Evolutionary conservation across 2,797 vertebrate genomes (phyloP), one percentile per base, ranked within the genome.

Genomic region (Oreochromis mossambicus): DNA sequence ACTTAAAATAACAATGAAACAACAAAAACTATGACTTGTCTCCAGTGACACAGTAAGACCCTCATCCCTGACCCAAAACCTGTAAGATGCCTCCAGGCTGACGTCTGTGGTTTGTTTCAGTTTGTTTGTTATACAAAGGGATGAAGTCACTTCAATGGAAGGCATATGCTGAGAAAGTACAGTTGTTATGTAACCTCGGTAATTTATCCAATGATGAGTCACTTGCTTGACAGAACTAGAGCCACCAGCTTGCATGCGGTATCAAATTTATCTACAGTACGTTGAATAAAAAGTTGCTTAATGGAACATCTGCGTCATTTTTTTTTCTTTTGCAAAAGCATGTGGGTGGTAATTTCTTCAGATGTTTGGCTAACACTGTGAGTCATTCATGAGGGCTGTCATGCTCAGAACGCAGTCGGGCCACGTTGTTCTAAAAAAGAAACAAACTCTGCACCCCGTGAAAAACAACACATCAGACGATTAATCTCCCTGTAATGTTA

Each of bases 201-300:
- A 83, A 90, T 79, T 90, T 26, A 73, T 85, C 85, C 78, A 88
- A 13, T 68, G 80, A 90, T 93, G 94, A 95, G 79, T 95, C 93
- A 95, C 82, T 81, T 43, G 52, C 68, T 80, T 86, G 52, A 86
- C 81, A 46, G 51, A 89, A 77, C 43, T 17, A 15, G 19, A 87
- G 66, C 81, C 77, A 79, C 34, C 43, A 56, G 80, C 61, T 38
- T 75, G 26, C 6, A 48, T 26, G 24, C 19, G 43, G 77, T 51
- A 78, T 83, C 63, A 80, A 5, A 78, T 81, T 52, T 12, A 70
- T 21, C 68, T 73, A 73, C 68, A 75, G n/a, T 52, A 56, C 38
- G 4, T 83, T 5, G 58, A 83, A 77, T 32, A 34, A 38, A 77
- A 88, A 86, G 88, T 90, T 89, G 81, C 85, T 86, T 51, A 83